Conservation (phyloP, 2,113 vertebrate genomes). For the Elephas maximus region DNA sequence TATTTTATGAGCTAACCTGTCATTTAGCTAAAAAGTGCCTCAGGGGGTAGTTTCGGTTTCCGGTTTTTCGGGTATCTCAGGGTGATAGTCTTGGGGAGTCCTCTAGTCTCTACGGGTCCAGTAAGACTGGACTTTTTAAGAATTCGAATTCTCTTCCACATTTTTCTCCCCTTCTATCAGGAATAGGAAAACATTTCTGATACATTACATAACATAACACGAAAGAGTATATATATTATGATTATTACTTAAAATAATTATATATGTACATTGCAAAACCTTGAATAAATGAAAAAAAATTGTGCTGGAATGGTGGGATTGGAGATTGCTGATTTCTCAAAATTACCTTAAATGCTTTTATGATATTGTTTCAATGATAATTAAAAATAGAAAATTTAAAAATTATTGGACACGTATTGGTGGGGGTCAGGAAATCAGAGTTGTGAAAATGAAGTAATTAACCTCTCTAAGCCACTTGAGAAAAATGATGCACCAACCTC, state of each 20-base stretch:
- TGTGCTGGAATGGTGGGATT: background rate
- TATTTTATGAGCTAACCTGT: background rate
- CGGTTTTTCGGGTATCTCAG: background rate
- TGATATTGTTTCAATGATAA: background rate
- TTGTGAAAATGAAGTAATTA: background rate
- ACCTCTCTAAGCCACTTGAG: background rate
- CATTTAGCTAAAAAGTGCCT: too few species aligned
- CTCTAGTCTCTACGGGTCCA: too few species aligned
- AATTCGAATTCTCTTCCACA: background rate
- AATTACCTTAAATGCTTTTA: background rate
- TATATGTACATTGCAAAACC: background rate
- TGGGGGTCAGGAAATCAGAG: background rate
- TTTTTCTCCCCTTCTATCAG: background rate
- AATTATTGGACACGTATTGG: background rate
- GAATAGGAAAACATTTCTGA: constrained; percentile 3
- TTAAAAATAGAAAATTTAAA: background rate
- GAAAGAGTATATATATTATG: background rate
- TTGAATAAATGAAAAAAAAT: background rate
- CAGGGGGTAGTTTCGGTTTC: background rate
- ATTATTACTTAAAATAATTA: constrained; percentile 5
- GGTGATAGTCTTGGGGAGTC: background rate
- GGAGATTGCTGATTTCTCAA: background rate
- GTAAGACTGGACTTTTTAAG: background rate
- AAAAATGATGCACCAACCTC: background rate
- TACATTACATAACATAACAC: background rate